These are phyloP conservation scores for Amiota mariae DNA, from an alignment of 2,888 invertebrate genomes.

Conservation along the genomic window DNA sequence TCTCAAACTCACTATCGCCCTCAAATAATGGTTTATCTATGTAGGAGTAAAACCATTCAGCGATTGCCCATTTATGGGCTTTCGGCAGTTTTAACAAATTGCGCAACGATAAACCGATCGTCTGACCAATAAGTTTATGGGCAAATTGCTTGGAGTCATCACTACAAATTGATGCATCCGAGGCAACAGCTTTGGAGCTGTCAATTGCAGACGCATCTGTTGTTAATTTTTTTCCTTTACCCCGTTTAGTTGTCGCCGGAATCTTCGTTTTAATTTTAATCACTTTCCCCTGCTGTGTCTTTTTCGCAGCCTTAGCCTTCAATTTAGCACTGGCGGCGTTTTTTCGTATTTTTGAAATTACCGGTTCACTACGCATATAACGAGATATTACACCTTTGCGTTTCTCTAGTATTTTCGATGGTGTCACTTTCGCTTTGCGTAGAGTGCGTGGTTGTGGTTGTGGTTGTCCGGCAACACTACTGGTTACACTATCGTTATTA, in stretches of 20 bases:
- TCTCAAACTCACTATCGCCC: constrained; percentile 82
- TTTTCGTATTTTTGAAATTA: no score
- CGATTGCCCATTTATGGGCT: constrained; percentile 99
- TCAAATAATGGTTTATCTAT: constrained; percentile 95
- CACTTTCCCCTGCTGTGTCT: neutral
- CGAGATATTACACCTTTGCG: constrained; percentile 72
- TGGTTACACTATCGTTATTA: neutral
- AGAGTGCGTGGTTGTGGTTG: neutral
- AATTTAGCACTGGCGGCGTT: neutral
- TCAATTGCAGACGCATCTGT: neutral
- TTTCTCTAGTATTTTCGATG: constrained; percentile 74
- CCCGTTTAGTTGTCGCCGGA: neutral
- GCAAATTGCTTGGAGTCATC: constrained; percentile 74
- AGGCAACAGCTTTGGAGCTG: constrained; percentile 26
- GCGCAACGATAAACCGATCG: constrained; percentile 89
- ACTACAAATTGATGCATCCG: neutral
- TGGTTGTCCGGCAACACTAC: neutral
- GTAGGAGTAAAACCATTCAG: constrained; percentile 99
- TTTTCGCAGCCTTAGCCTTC: neutral
- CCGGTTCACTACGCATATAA: constrained; percentile 69
- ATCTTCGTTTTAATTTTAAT: neutral
- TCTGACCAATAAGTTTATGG: constrained; percentile 90
- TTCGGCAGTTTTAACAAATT: constrained; percentile 97
- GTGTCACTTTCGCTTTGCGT: constrained; percentile 63
- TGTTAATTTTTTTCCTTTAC: neutral